Evolutionary conservation across 1,140 invertebrate species (phyloP), one percentile per base, ranked within the genome.

Genomic region (Nautilus pompilius): DNA sequence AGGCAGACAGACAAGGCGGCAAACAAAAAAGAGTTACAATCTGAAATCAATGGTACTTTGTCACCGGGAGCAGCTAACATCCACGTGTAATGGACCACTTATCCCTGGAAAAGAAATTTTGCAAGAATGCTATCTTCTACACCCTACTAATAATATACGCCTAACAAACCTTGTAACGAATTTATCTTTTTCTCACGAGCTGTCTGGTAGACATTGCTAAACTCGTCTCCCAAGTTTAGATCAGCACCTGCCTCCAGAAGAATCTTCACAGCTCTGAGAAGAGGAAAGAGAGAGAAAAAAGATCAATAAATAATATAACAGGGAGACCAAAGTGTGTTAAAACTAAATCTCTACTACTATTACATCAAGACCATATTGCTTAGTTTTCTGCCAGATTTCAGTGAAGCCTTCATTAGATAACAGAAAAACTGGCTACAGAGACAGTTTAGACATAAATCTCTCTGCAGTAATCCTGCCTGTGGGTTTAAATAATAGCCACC

Each of bases 151-250:
- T 22, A 10, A 3, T 4, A 3, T 1, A 10, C 17, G 5, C 5
- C 15, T 46, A 5, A n/a, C 63, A 62, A 80, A 89, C 88, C 87
- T 77, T 90, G 87, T n/a, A 88, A 71, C 13, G 87, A 85, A 66
- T 81, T 77, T 5, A 80, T 57, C n/a, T 71, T 48, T 45, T 78
- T 76, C 56, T 81, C 79, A 65, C 71, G 71, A 20, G 80, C 71
- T 28, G 72, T 72, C 68, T 86, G 84, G 59, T 88, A 87, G 22
- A 89, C 86, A 80, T 89, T 92, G 3, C 87, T 86, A 81, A 91
- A 96, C 48, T 91, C 87, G 83, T 96, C 93, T 46, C 86, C 87
- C 8, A 88, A 71, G 84, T 95, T 90, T 3, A 89, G 87, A 83
- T 93, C 88, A 33, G 92, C 93, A 28, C 93, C 93, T 61, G 86